Percentiles rank a stretch among this genome's conserved stretches.
These are phyloP conservation scores for Venustaconcha ellipsiformis DNA, from an alignment of 1,140 invertebrate genomes.

Conservation along the genomic window DNA sequence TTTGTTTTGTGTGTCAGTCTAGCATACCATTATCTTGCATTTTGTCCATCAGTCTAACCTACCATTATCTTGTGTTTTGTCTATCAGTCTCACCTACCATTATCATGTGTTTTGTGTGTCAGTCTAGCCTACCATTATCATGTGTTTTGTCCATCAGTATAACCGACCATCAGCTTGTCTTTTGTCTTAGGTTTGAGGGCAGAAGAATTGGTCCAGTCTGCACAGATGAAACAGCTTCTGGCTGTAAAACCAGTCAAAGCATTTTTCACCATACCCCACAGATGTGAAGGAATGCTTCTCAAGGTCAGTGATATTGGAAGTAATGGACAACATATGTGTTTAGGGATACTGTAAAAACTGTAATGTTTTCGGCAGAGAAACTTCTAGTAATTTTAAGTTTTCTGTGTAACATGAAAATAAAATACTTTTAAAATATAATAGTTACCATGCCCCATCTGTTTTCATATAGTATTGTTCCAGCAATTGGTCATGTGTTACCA, in stretches of 20 bases:
- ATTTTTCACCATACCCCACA: constrained; percentile 72
- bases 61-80: constrained; percentile 20
- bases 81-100: not conserved
- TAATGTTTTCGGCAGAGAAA: too few species aligned
- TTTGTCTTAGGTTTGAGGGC: constrained; percentile 74
- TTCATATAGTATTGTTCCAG: too few species aligned
- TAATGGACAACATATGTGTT: too few species aligned
- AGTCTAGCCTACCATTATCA: not conserved
- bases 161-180: constrained; percentile 4
- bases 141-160: constrained; percentile 24
- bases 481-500: too few species aligned
- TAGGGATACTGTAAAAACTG: too few species aligned
- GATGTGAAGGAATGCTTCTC: constrained; percentile 77
- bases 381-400: too few species aligned
- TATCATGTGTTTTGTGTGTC: constrained; percentile 22
- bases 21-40: constrained; percentile 1
- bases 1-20: too few species aligned
- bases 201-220: constrained; percentile 74
- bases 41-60: not conserved
- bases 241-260: constrained; percentile 75
- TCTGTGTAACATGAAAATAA: too few species aligned
- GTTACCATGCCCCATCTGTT: too few species aligned
- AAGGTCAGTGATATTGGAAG: constrained; percentile 63
- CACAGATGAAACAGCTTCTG: constrained; percentile 78
- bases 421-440: too few species aligned